Evolutionary conservation across 1,140 invertebrate genomes (phyloP).

Genomic region (Drosophila micromelanica): DNA sequence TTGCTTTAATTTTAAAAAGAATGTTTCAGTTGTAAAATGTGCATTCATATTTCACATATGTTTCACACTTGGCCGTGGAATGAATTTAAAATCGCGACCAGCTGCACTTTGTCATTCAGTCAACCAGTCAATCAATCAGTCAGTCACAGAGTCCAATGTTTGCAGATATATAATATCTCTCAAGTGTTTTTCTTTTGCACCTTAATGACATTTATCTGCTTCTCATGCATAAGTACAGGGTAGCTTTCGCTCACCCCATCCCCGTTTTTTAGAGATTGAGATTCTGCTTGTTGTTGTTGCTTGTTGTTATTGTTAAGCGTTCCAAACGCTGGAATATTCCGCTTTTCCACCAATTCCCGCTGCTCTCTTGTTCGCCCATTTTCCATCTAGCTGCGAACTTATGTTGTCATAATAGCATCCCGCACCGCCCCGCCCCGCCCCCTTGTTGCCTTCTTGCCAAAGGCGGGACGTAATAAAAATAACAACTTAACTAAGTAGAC

Average conservation of each 20-base stretch:
- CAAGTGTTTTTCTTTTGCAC: no score
- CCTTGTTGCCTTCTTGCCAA: conserved; percentile 9
- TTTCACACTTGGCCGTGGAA: no score
- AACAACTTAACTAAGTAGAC: conserved; percentile 78
- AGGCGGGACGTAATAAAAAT: conserved; percentile 70
- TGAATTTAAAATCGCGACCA: neutral
- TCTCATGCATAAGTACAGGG: neutral
- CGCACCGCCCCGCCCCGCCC: neutral
- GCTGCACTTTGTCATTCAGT: neutral
- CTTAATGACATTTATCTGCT: no score
- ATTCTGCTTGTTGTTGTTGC: neutral
- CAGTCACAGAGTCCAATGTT: neutral
- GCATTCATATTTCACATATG: no score
- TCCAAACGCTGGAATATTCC: conserved; percentile 32
- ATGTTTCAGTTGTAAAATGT: no score
- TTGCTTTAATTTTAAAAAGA: no score
- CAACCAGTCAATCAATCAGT: neutral
- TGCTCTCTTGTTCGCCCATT: neutral
- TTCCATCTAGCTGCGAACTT: conserved; percentile 45
- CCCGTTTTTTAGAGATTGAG: neutral
- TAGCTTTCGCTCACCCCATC: neutral
- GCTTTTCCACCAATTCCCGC: neutral
- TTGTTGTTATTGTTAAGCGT: conserved; percentile 43
- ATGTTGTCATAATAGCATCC: conserved; percentile 72
- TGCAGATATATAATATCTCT: no score